A percentile compares a stretch with the other conserved stretches of the same genome.
phyloP scores from a whole-genome alignment of 2,888 invertebrate genomes.

The Plagodis dolabraria region DNA sequence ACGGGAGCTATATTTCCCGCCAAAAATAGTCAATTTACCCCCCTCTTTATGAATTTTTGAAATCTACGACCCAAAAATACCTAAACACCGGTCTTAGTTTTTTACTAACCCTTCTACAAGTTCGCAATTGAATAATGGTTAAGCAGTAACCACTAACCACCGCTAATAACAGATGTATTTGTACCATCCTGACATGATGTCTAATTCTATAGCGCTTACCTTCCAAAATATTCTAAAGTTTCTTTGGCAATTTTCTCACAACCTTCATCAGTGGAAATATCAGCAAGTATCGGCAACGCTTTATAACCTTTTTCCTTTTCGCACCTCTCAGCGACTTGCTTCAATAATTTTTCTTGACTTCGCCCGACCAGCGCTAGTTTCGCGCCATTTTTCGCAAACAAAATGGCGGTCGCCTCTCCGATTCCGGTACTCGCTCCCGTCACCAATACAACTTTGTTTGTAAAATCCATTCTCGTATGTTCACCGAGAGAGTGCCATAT shows the following conservation, averaged over 20 bases:
- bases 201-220: background rate
- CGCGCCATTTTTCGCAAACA: conserved; percentile 51
- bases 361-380: conserved; percentile 50
- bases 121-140: no score
- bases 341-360: conserved; percentile 41
- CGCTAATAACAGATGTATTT: no score
- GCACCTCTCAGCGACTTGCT: conserved; percentile 42
- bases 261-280: conserved; percentile 55
- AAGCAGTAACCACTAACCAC: no score
- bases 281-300: conserved; percentile 49
- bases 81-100: no score
- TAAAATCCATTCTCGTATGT: conserved; percentile 29
- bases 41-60: no score
- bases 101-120: no score
- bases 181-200: background rate
- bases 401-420: conserved; percentile 49
- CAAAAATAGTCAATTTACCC: no score
- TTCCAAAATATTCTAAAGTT: conserved; percentile 46
- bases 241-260: conserved; percentile 47
- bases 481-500: background rate
- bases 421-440: conserved; percentile 60
- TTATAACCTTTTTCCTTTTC: conserved; percentile 37
- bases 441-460: conserved; percentile 53
- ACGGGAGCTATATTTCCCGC: no score
- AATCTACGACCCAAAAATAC: no score